A percentile compares a stretch with the other conserved stretches of the same genome.
phyloP scores from a whole-genome alignment of 2,888 invertebrate genomes.

The Lapara coniferarum region DNA sequence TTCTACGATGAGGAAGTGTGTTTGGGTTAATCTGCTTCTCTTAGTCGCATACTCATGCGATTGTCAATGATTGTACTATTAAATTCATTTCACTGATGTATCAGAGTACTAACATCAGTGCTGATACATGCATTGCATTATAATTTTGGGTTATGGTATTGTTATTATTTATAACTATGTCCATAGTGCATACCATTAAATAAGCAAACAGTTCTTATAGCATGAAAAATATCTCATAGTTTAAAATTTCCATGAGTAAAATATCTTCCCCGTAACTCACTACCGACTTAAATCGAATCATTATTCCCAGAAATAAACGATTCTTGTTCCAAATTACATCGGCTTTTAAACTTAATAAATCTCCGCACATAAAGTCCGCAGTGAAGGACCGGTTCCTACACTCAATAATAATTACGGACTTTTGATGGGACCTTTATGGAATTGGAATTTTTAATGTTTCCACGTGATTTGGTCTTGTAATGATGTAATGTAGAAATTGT shows the following conservation, averaged over 20 bases:
- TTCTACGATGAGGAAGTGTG: too few relatives aligned
- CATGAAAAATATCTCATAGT: too few relatives aligned
- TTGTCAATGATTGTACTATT: too few relatives aligned
- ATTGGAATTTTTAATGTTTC: conserved; percentile 18
- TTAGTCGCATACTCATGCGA: too few relatives aligned
- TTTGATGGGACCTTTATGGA: conserved; percentile 25
- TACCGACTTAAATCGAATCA: not conserved
- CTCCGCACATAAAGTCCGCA: conserved; percentile 13
- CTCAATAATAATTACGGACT: conserved; percentile 13
- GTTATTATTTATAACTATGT: too few relatives aligned
- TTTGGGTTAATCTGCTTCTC: too few relatives aligned
- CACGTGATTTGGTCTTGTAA: conserved; percentile 11
- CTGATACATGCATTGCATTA: too few relatives aligned
- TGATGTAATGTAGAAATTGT: not conserved
- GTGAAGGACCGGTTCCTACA: conserved; percentile 20
- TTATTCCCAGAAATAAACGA: conserved; percentile 2
- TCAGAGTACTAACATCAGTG: too few relatives aligned
- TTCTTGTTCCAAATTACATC: conserved; percentile 17
- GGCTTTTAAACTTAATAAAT: conserved; percentile 23
- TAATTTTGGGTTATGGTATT: too few relatives aligned
- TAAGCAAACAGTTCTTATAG: too few relatives aligned
- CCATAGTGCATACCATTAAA: too few relatives aligned
- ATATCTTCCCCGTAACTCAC: not conserved
- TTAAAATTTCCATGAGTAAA: not conserved
- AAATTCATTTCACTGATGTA: too few relatives aligned